A percentile compares a stretch with the other conserved stretches of the same genome.
Evolutionary conservation across 2,888 invertebrate genomes (phyloP).

Genomic region (Anagyrus pseudococci): DNA sequence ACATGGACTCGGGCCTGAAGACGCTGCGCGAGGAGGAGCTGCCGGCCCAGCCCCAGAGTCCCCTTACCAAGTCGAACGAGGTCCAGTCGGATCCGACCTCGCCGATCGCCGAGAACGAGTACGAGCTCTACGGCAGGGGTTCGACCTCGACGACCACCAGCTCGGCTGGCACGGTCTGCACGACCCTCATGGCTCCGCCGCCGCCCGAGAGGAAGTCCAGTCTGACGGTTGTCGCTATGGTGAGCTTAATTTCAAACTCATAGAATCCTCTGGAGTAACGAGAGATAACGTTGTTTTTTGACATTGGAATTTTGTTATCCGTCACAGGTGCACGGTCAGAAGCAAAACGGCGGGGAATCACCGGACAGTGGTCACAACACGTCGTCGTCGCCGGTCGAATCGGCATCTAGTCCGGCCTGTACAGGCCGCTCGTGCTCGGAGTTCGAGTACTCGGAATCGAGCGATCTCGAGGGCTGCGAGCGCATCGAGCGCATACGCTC

Average conservation of each 20-base stretch:
- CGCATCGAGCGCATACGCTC: conserved; percentile 84
- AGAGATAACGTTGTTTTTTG: too few species aligned
- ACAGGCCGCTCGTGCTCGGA: conserved; percentile 76
- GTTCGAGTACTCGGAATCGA: conserved; percentile 85
- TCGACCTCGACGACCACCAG: conserved; percentile 91
- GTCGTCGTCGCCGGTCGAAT: conserved; percentile 80
- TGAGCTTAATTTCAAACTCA: too few species aligned
- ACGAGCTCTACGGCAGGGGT: conserved; percentile 89
- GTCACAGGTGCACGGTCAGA: conserved; percentile 58
- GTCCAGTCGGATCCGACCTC: conserved; percentile 72
- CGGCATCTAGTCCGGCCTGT: conserved; percentile 74
- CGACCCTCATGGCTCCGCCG: conserved; percentile 80
- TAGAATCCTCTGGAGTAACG: too few species aligned
- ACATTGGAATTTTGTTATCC: too few species aligned
- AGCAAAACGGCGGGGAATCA: conserved; percentile 73
- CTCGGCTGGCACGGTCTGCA: conserved; percentile 89
- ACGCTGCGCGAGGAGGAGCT: conserved; percentile 81
- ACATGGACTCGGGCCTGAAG: conserved; percentile 92
- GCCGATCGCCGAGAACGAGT: conserved; percentile 83
- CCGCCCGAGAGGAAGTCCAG: conserved; percentile 86
- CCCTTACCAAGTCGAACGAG: conserved; percentile 70
- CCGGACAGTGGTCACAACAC: conserved; percentile 84
- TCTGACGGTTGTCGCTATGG: conserved; percentile 59
- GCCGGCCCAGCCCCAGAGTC: conserved; percentile 68
- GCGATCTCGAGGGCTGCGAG: conserved; percentile 87